Base-by-base conservation (phyloP, 2,888 invertebrate species). In the Brenthis hecate region DNA sequence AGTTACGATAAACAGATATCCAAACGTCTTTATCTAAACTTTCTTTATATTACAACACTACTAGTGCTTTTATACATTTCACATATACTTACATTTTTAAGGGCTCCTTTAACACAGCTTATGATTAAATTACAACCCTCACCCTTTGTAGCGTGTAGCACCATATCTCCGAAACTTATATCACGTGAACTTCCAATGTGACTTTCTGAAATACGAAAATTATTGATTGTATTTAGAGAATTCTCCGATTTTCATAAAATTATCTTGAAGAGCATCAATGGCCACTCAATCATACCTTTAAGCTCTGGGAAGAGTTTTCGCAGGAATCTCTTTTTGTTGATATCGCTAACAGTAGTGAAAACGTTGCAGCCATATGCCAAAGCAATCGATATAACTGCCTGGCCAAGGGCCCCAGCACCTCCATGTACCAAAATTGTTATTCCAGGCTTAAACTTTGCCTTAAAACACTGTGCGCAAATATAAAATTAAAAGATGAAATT, bases 151-250 rank as follows among this genome's bases (percentile, higher is more conserved):
- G 69, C 72, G 28, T 16, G 68, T 13, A 78, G 47, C 2, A 89
- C 74, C 82, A 85, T 82, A 60, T 88, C 85, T 5, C 68, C 75
- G 61, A 90, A 89, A 16, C 76, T 76, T 4, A 54, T 28, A 57
- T 88, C 86, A 3, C 85, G 80, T 2, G 88, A 89, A 73, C 81
- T 83, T 0, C 85, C 87, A 23, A 90, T 85, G 32, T 85, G 74
- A 4, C 79, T 76, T 58, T 78, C 88, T 88, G 75, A 16, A 83
- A 83, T 28, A 36, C 1, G 36, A 36, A 36, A 2, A 16, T 28
- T 8, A n/a, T 28, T 50, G 11, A 3, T 50, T 32, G 6, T 28
- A 32, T 55, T 23, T 19, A 11, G 4, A 54, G 16, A 54, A 13
- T 58, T 3, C 14, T 3, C 4, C 13, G 4, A 6, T 32, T 48